phyloP scores from a whole-genome alignment of 2,113 vertebrate species.

The Syngnathus typhle region DNA sequence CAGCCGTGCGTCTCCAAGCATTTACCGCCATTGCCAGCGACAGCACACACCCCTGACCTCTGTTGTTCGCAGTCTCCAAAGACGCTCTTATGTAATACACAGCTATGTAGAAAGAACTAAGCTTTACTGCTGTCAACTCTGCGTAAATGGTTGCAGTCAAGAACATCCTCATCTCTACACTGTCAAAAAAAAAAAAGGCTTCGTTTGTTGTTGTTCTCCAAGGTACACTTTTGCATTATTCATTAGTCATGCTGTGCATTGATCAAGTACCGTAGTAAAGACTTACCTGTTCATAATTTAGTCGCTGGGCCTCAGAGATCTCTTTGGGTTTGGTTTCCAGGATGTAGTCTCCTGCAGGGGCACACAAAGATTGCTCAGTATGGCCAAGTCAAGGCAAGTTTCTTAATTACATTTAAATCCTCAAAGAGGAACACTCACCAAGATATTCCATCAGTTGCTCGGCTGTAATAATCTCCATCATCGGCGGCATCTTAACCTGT shows the following conservation, averaged over 20 bases:
- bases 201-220: too few relatives aligned
- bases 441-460: constrained; percentile 99
- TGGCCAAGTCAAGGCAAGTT: neutral
- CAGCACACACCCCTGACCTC: constrained; percentile 57
- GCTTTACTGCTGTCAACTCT: constrained; percentile 23
- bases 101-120: constrained; percentile 16
- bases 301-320: constrained; percentile 93
- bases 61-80: constrained; percentile 39
- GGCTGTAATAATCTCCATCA: constrained; percentile 99
- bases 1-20: constrained; percentile 58
- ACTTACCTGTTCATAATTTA: constrained; percentile 98
- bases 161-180: constrained; percentile 18
- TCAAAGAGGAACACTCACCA: constrained; percentile 71
- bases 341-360: constrained; percentile 89
- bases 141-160: constrained; percentile 34
- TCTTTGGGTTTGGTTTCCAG: constrained; percentile 98
- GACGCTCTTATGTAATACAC: constrained; percentile 54
- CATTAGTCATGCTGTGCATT: neutral
- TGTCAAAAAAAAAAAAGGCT: neutral
- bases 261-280: neutral
- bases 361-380: constrained; percentile 22
- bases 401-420: neutral
- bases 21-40: constrained; percentile 51
- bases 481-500: constrained; percentile 95
- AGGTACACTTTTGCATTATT: neutral